Evolutionary conservation across 2,888 invertebrate genomes (phyloP).

Genomic region (Agapetus fuscipes): DNA sequence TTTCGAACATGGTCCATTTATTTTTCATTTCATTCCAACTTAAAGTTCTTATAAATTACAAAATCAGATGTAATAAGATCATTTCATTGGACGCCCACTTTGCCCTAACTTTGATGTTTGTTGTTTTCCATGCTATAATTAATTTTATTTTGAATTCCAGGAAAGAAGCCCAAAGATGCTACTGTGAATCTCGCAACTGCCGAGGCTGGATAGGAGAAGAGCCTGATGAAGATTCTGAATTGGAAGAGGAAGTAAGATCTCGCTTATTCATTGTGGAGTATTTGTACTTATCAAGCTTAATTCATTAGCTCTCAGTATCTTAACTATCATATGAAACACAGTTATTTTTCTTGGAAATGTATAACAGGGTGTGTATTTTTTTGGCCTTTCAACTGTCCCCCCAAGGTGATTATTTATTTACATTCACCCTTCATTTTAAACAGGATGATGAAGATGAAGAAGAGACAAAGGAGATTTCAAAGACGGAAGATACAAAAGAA

Average conservation of each 20-base stretch:
- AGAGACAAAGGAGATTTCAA: constrained; percentile 35
- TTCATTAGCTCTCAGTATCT: no score
- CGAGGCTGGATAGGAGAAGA: constrained; percentile 94
- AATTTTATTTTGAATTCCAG: constrained; percentile 43
- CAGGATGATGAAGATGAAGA: constrained; percentile 28
- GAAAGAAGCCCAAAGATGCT: constrained; percentile 93
- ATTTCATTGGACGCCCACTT: no score
- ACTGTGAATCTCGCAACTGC: constrained; percentile 81
- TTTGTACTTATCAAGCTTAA: constrained; percentile 3
- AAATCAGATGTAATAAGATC: no score
- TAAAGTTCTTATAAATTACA: no score
- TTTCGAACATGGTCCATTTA: no score
- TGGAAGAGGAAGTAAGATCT: constrained; percentile 42
- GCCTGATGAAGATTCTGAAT: constrained; percentile 60
- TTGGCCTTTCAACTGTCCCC: no score
- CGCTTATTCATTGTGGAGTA: neutral
- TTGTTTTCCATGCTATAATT: neutral
- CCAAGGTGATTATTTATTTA: no score
- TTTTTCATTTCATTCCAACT: no score
- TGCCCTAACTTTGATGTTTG: neutral
- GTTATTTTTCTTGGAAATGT: no score
- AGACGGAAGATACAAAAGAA: constrained; percentile 30
- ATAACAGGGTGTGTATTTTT: no score
- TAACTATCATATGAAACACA: no score
- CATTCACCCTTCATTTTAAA: neutral